Base-by-base conservation (phyloP, 2,888 invertebrate species). In the Rhamphomyia laevipes region DNA sequence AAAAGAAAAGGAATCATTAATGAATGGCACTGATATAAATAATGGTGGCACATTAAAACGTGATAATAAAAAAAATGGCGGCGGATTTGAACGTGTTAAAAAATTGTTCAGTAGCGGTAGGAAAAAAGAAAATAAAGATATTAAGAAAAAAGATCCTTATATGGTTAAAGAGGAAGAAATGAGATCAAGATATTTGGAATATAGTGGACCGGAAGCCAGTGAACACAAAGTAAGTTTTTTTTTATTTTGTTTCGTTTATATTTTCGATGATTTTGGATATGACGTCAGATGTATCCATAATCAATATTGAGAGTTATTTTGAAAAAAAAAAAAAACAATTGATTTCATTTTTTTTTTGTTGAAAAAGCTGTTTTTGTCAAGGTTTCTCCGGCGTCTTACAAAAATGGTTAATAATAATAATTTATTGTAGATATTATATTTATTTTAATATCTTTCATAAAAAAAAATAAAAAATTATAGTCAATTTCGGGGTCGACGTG, bases 31-130 rank as follows among this genome's bases (percentile, higher is more conserved):
- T 27, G 23, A 27, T 7, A 27, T 9, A 6, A 40, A 40, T 40
- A 17, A 16, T 16, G 15, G 16, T 4, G 38, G 38, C 15, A 17
- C 40, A 27, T 23, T 23, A 57, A 60, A 30, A 48, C 50, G 1
- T 17, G 60, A 59, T 50, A 51, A 59, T 53, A 50, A 62, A 60
- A 57, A 63, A 63, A 51, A 64, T 11, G 13, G 6, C 58, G 81
- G 83, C 67, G 77, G 82, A 60, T 76, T 84, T 59, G 83, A 84
- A 68, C 84, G 82, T 74, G 83, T 84, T 57, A 86, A 85, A 63
- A 84, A 85, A 67, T 74, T 86, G 59, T 86, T 86, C 71, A 81
- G 79, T 59, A 76, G 82, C 63, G 76, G 79, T 66, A 53, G 52
- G 44, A 55, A 53, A 50, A 55, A 55, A 27, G 58, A 61, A 51